Evolutionary conservation across 2,888 invertebrate genomes (phyloP).

Genomic region (Amblyjoppa fuscipennis): DNA sequence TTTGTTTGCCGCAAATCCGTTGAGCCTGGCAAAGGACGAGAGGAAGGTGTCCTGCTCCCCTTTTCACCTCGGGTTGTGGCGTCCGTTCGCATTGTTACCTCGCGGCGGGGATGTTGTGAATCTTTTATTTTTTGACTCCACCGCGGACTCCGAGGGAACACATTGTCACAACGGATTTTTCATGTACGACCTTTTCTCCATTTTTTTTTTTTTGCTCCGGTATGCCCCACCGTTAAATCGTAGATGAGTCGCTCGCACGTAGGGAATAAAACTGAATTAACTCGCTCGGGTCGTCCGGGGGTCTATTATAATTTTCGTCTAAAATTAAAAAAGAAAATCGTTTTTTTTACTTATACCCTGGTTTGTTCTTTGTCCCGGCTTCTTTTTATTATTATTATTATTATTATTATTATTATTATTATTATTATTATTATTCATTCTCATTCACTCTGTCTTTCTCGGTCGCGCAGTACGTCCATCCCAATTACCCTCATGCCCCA

Average conservation of each 20-base stretch:
- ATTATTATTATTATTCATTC: constrained; percentile 41
- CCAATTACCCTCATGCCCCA: constrained; percentile 69
- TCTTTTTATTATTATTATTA: constrained; percentile 50
- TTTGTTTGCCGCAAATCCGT: constrained; percentile 53
- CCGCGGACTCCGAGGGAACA: background rate
- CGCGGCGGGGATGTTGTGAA: constrained; percentile 26
- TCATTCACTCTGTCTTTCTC: constrained; percentile 54
- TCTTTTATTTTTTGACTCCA: constrained; percentile 9
- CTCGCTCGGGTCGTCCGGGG: background rate
- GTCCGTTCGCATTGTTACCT: constrained; percentile 20
- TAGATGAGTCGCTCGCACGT: constrained; percentile 17
- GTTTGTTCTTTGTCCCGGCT: constrained; percentile 29
- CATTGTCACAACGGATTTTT: constrained; percentile 19
- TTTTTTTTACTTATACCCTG: constrained; percentile 18
- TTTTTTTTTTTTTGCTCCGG: background rate
- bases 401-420: constrained; percentile 49
- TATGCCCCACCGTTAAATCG: constrained; percentile 20
- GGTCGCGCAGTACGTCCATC: constrained; percentile 63
- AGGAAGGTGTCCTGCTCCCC: constrained; percentile 5
- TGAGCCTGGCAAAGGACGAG: constrained; percentile 43
- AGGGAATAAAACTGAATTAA: constrained; percentile 26
- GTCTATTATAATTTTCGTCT: background rate
- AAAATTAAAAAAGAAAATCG: constrained; percentile 26
- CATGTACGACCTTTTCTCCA: background rate
- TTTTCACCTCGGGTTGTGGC: constrained; percentile 1